Percentiles rank a stretch among this genome's conserved stretches.
Conservation (phyloP, 2,113 vertebrate species). For the Myotis yumanensis region DNA sequence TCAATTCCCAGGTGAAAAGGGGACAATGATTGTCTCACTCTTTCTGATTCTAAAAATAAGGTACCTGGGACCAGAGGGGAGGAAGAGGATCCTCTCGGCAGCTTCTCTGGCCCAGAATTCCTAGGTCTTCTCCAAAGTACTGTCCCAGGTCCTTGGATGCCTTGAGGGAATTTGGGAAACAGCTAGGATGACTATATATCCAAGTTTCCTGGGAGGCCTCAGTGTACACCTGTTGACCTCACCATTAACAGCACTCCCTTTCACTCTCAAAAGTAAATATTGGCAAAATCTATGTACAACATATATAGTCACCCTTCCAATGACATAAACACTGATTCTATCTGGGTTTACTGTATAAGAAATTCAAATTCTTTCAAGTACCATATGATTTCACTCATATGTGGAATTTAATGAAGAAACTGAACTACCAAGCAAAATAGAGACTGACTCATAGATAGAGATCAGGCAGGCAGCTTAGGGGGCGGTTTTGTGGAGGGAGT, state of each 20-base stretch:
- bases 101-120: neutral
- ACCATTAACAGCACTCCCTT: neutral
- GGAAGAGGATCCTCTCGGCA: neutral
- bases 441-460: too few relatives aligned
- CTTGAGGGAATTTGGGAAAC: neutral
- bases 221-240: neutral
- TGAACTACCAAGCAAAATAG: too few relatives aligned
- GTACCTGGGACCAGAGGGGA: neutral
- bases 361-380: neutral
- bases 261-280: slow-evolving; percentile 6
- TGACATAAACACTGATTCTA: neutral
- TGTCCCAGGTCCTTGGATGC: neutral
- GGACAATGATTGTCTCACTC: neutral
- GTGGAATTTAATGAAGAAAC: too few relatives aligned
- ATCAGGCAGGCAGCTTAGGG: too few relatives aligned
- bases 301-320: neutral
- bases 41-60: neutral
- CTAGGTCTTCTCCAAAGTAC: neutral
- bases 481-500: too few relatives aligned
- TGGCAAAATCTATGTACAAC: neutral
- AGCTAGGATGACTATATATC: neutral
- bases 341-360: neutral
- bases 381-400: too few relatives aligned
- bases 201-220: neutral
- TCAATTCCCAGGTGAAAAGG: neutral